These are phyloP conservation scores for Rhagoletis zephyria DNA, from an alignment of 1,140 invertebrate species.

Conservation along the genomic window DNA sequence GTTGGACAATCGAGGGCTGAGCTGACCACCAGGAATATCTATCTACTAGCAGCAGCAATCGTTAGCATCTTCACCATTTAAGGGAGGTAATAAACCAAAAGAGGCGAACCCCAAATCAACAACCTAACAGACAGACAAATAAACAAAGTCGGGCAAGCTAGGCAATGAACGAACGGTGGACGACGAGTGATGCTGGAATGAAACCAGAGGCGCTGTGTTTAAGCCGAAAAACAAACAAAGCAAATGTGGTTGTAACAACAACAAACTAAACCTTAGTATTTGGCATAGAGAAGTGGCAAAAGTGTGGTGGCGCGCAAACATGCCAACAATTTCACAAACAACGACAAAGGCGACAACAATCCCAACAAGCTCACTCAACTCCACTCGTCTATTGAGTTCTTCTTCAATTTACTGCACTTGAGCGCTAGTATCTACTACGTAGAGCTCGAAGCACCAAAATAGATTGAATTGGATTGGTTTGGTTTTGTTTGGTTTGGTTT, in stretches of 20 bases:
- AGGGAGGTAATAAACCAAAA: conserved; percentile 49
- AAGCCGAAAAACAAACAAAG: conserved; percentile 33
- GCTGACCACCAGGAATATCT: neutral
- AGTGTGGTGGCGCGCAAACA: neutral
- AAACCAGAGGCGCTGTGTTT: neutral
- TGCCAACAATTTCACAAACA: neutral
- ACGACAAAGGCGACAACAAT: neutral
- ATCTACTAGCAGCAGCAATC: neutral
- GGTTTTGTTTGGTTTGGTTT: neutral
- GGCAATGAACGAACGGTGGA: neutral
- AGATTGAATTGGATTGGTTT: conserved; percentile 21
- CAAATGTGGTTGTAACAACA: neutral
- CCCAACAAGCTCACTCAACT: conserved; percentile 29
- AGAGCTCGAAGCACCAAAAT: conserved; percentile 39
- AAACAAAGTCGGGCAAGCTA: neutral
- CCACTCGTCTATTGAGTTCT: neutral
- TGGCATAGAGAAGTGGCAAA: neutral
- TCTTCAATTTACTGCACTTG: conserved; percentile 19
- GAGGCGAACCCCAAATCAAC: conserved; percentile 43
- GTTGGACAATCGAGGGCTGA: neutral
- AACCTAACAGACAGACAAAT: conserved; percentile 27
- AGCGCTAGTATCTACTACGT: neutral
- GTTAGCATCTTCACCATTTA: conserved; percentile 28
- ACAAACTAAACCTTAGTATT: neutral
- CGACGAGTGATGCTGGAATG: neutral